A percentile compares a stretch with the other conserved stretches of the same genome.
These are phyloP conservation scores for Drosophila yooni DNA, from an alignment of 2,888 invertebrate species.

Conservation along the genomic window DNA sequence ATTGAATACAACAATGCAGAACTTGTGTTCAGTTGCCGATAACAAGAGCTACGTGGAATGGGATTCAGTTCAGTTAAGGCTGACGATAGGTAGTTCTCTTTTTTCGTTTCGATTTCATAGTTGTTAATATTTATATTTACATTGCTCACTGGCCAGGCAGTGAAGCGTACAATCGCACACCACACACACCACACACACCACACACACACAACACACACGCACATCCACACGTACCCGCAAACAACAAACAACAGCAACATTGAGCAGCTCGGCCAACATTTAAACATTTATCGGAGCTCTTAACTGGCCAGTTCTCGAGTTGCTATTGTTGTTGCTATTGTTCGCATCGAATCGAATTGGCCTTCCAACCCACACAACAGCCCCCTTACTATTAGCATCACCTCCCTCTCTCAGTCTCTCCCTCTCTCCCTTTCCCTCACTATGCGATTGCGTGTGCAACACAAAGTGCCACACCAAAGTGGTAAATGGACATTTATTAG, in stretches of 20 bases:
- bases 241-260: slow-evolving; percentile 24
- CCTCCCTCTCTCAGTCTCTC: neutral
- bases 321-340: slow-evolving; percentile 5
- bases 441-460: slow-evolving; percentile 12
- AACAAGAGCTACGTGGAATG: slow-evolving; percentile 6
- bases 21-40: slow-evolving; percentile 26
- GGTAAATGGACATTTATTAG: slow-evolving; percentile 56
- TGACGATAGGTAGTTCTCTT: slow-evolving; percentile 5
- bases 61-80: neutral
- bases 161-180: slow-evolving; percentile 42
- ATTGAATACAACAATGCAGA: slow-evolving; percentile 15
- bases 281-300: slow-evolving; percentile 64
- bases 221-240: slow-evolving; percentile 1
- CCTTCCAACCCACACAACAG: neutral
- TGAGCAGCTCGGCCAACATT: slow-evolving; percentile 39
- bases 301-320: slow-evolving; percentile 32
- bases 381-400: neutral
- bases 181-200: slow-evolving; percentile 2
- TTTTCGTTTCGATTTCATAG: slow-evolving; percentile 48
- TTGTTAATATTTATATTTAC: slow-evolving; percentile 74
- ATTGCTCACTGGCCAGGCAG: slow-evolving; percentile 22
- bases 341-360: slow-evolving; percentile 18
- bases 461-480: slow-evolving; percentile 31
- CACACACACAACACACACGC: slow-evolving; percentile 6
- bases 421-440: neutral